Conservation (phyloP, 1,140 invertebrate genomes). For the Glossosoma conforme region DNA sequence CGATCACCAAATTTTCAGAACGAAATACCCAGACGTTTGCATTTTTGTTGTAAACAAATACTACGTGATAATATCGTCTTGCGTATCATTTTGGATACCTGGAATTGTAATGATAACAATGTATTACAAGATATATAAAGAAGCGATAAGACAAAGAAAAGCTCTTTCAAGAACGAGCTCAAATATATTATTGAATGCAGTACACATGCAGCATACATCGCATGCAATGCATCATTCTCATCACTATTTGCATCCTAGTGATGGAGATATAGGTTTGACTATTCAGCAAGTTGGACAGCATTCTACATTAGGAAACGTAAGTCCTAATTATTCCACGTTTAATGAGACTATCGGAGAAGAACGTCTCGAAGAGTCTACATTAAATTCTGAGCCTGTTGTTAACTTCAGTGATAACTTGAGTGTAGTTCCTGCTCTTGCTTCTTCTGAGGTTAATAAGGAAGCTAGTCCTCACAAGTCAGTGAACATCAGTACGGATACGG, state of each 20-base stretch:
- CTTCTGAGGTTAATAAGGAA: slow-evolving; percentile 42
- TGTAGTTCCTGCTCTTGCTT: not conserved
- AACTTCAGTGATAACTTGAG: slow-evolving; percentile 24
- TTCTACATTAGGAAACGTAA: slow-evolving; percentile 52
- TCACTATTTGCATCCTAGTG: slow-evolving; percentile 62
- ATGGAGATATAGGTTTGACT: slow-evolving; percentile 48
- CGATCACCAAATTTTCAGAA: slow-evolving; percentile 65
- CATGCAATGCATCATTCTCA: slow-evolving; percentile 61
- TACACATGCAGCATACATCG: slow-evolving; percentile 71
- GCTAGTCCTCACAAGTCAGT: slow-evolving; percentile 47
- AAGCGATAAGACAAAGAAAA: slow-evolving; percentile 83
- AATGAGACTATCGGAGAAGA: slow-evolving; percentile 60
- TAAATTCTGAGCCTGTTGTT: slow-evolving; percentile 34
- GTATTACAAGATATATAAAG: slow-evolving; percentile 85
- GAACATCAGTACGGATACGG: slow-evolving; percentile 47
- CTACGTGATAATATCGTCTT: slow-evolving; percentile 86
- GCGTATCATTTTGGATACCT: slow-evolving; percentile 93
- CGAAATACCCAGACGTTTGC: slow-evolving; percentile 71
- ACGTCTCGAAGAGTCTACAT: slow-evolving; percentile 44
- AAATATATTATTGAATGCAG: slow-evolving; percentile 76
- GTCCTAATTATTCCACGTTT: slow-evolving; percentile 60
- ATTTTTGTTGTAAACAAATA: slow-evolving; percentile 83
- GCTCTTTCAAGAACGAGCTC: slow-evolving; percentile 75
- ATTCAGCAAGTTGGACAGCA: slow-evolving; percentile 39
- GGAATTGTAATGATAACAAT: slow-evolving; percentile 90